Conservation (phyloP, 2,797 vertebrate genomes). For the Galagoides demidoff region DNA sequence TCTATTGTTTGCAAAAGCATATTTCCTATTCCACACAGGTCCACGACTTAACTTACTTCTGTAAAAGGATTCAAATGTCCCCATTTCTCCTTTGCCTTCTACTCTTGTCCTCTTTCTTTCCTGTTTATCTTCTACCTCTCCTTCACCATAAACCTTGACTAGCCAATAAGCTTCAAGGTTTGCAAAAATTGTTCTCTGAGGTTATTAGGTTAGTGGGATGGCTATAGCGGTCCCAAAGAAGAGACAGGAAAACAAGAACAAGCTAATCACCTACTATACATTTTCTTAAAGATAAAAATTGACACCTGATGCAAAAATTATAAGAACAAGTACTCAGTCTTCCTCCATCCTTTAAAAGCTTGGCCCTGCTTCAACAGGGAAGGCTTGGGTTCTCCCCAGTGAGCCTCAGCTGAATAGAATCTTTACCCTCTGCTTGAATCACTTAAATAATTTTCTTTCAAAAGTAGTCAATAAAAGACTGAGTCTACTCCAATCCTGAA, state of each 20-base stretch:
- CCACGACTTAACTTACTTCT: not conserved
- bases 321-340: not conserved
- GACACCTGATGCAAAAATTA: not conserved
- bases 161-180: not conserved
- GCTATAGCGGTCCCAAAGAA: not conserved
- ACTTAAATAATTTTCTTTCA: not conserved
- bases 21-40: not conserved
- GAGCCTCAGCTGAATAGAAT: not conserved
- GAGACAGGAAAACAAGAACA: not conserved
- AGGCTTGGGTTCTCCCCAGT: not conserved
- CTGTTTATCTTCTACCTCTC: not conserved
- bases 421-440: not conserved
- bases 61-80: not conserved
- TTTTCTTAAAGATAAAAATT: not conserved
- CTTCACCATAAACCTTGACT: not conserved
- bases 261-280: not conserved
- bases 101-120: not conserved
- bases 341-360: not conserved
- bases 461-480: not conserved
- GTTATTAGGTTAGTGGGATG: not conserved
- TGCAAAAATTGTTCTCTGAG: not conserved
- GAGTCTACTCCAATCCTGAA: not conserved
- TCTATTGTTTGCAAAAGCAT: not conserved
- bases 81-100: not conserved
- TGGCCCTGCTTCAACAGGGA: not conserved